Percentiles rank a stretch among this genome's conserved stretches.
Evolutionary conservation across 2,797 vertebrate genomes (phyloP).

Genomic region (Glyptemys insculpta): DNA sequence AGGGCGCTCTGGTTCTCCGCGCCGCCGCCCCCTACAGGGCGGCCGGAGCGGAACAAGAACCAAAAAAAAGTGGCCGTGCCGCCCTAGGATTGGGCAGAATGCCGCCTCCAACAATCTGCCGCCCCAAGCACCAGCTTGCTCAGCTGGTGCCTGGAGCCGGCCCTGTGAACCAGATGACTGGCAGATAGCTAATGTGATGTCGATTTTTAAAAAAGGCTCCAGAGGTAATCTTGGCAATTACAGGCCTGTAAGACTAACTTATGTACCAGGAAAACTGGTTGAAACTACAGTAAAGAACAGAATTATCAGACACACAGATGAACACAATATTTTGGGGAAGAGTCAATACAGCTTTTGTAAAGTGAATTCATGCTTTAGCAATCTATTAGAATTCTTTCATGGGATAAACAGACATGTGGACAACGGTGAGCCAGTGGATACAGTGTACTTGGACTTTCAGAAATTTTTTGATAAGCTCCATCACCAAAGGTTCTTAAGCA

Average conservation of each 20-base stretch:
- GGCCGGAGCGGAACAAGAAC: no score
- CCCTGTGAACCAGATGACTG: no score
- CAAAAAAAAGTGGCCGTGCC: no score
- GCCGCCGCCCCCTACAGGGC: no score
- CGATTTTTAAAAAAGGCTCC: no score
- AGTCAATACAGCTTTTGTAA: not conserved
- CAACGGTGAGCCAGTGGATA: not conserved
- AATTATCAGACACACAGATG: not conserved
- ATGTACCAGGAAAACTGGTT: not conserved
- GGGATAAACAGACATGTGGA: not conserved
- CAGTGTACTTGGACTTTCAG: not conserved
- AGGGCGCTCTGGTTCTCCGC: no score
- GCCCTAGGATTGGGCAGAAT: no score
- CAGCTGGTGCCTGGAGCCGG: no score
- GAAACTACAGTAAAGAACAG: not conserved
- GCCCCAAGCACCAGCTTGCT: no score
- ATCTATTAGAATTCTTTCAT: not conserved
- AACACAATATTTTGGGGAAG: not conserved
- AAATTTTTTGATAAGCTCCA: not conserved
- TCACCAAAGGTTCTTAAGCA: not conserved
- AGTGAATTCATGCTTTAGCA: not conserved
- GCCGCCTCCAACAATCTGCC: no score
- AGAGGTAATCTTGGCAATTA: no score
- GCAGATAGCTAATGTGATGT: no score
- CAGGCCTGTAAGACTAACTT: not conserved